Percentiles rank a stretch among this genome's conserved stretches.
phyloP scores from a whole-genome alignment of 2,888 invertebrate genomes.

The Teleiodes luculella region DNA sequence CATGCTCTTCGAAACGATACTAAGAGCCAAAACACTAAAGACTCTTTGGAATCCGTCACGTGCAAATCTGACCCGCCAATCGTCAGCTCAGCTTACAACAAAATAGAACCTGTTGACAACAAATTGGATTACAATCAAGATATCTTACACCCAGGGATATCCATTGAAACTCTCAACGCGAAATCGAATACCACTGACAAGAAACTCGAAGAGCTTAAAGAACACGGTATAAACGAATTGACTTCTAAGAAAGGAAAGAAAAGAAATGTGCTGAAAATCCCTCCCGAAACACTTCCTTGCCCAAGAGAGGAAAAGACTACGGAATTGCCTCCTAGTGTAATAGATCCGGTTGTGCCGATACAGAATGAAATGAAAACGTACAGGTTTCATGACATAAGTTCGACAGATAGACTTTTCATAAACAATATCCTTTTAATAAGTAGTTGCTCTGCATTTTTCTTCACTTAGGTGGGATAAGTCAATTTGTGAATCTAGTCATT shows the following conservation, averaged over 20 bases:
- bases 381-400: conserved; percentile 60
- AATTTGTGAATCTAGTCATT: conserved; percentile 46
- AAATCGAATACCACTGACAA: conserved; percentile 57
- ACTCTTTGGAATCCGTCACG: conserved; percentile 83
- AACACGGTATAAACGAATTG: conserved; percentile 44
- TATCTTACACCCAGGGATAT: conserved; percentile 55
- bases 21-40: conserved; percentile 82
- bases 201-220: conserved; percentile 40
- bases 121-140: conserved; percentile 60
- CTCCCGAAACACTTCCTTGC: conserved; percentile 64
- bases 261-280: conserved; percentile 60
- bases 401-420: conserved; percentile 32
- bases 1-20: conserved; percentile 86
- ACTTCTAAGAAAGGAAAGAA: conserved; percentile 53
- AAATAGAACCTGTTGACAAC: conserved; percentile 52
- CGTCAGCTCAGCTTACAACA: conserved; percentile 69
- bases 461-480: conserved; percentile 48
- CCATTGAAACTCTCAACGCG: conserved; percentile 55
- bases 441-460: conserved; percentile 59
- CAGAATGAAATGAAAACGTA: conserved; percentile 74
- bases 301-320: conserved; percentile 62
- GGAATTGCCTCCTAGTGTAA: conserved; percentile 51
- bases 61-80: conserved; percentile 82
- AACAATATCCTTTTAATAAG: conserved; percentile 43
- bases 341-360: conserved; percentile 65